A percentile compares a stretch with the other conserved stretches of the same genome.
These are phyloP conservation scores for Tor tambroides DNA, from an alignment of 2,113 vertebrate genomes.

Conservation along the genomic window DNA sequence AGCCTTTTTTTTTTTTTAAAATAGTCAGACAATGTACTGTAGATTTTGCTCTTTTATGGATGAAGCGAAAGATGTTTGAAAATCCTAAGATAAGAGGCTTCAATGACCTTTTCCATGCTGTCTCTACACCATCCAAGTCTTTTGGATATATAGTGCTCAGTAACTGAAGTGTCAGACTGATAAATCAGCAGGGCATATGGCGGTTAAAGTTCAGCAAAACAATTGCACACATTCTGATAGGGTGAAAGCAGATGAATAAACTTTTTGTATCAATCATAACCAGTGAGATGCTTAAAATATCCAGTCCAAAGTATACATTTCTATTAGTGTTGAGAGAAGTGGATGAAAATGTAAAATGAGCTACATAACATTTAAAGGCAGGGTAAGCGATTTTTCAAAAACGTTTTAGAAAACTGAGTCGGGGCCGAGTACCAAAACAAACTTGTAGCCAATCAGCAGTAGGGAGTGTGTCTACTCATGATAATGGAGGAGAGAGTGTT, in stretches of 20 bases:
- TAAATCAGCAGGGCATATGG: constrained; percentile 46
- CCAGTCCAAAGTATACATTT: constrained; percentile 32
- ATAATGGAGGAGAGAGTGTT: too few relatives aligned
- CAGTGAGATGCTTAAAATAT: constrained; percentile 22
- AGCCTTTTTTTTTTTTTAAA: not conserved
- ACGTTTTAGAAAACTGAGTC: too few relatives aligned
- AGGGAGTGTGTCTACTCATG: too few relatives aligned
- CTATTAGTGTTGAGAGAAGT: constrained; percentile 54
- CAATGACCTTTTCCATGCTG: constrained; percentile 38
- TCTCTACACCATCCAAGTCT: not conserved
- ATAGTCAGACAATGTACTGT: not conserved
- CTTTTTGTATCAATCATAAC: constrained; percentile 38
- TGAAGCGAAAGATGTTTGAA: not conserved
- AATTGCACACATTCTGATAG: constrained; percentile 28
- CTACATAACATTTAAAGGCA: not conserved
- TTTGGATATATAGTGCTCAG: not conserved
- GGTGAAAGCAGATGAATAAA: constrained; percentile 39
- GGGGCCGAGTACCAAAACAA: too few relatives aligned
- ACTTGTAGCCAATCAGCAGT: too few relatives aligned
- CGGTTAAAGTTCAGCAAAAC: constrained; percentile 25
- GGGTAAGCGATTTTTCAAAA: too few relatives aligned
- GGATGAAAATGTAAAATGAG: not conserved
- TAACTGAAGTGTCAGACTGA: constrained; percentile 46
- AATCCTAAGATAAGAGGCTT: not conserved
- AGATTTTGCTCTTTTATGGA: not conserved